Base-by-base conservation (phyloP, 1,140 invertebrate genomes). In the Zaprionus gabonicus region DNA sequence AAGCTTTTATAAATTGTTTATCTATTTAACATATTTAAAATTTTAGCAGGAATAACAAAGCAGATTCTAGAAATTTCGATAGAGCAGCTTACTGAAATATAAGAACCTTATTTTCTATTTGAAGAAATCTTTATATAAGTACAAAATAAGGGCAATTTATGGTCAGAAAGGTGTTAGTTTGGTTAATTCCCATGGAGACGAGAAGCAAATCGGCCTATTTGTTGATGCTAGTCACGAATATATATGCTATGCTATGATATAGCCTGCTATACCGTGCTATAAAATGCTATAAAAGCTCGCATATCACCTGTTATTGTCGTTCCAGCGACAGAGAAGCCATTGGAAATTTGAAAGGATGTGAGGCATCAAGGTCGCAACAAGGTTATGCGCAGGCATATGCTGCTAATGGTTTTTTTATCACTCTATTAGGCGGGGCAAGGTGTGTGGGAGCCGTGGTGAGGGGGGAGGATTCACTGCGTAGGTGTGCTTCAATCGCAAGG, bases 371-470 rank as follows among this genome's bases (percentile, higher is more conserved):
- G 23, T 62, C 23, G 46, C 27, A 1, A 9, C 13, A 62, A 41
- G n/a, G 59, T 38, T 46, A 44, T 46, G 36, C 58, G 13, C 15
- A 15, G 36, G 25, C 53, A 57, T 57, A 53, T 44, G 64, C 12
- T 66, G 3, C 53, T 56, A 66, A 57, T 57, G 34, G 64, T 12
- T 57, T 66, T 66, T 44, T 41, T 57, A 66, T 66, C 34, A 66
- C 64, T 66, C 53, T 56, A 66, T 66, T 66, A 44, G 51, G 53
- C 17, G 34, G 28, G 34, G 46, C 34, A 64, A 17, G n/a, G 41
- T 7, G 41, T n/a, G 41, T n/a, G 0, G 7, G 28, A 9, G 28
- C 2, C 6, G 17, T 0, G 41, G 17, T 7, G 5, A 3, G 0
- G n/a, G 6, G 6, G n/a, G 1, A 6, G 38, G 15, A 31, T 9